Evolutionary conservation across 1,140 invertebrate genomes (phyloP).

Genomic region (Macrosteles quadrilineatus): DNA sequence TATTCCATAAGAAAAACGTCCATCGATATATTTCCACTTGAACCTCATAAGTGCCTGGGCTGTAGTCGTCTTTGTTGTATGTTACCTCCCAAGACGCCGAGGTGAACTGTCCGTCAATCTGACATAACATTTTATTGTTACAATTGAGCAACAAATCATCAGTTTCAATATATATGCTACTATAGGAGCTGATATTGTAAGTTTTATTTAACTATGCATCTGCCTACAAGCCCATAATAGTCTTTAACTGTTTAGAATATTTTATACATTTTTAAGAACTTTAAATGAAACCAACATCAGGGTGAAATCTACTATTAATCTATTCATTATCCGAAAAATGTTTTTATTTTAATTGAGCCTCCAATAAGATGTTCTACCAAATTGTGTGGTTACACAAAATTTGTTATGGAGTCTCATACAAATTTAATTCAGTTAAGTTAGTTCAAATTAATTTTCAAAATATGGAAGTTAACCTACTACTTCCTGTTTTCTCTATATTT

Average conservation of each 20-base stretch:
- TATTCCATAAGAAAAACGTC: conserved; percentile 13
- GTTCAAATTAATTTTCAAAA: no score
- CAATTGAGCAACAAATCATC: conserved; percentile 37
- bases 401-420: no score
- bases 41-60: conserved; percentile 61
- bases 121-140: background rate
- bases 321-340: no score
- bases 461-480: no score
- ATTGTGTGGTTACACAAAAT: no score
- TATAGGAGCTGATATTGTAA: background rate
- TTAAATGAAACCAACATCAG: conserved; percentile 27
- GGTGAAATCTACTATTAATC: no score
- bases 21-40: conserved; percentile 57
- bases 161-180: conserved; percentile 29
- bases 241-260: background rate
- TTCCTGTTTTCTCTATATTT: no score
- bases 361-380: no score
- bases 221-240: conserved; percentile 2
- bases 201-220: conserved; percentile 9
- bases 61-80: conserved; percentile 56
- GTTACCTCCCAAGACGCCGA: conserved; percentile 59
- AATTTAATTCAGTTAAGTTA: no score
- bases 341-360: no score
- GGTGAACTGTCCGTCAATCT: conserved; percentile 42
- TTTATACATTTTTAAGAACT: background rate